Conservation (phyloP, 2,797 vertebrate species). For the Champsocephalus esox region DNA sequence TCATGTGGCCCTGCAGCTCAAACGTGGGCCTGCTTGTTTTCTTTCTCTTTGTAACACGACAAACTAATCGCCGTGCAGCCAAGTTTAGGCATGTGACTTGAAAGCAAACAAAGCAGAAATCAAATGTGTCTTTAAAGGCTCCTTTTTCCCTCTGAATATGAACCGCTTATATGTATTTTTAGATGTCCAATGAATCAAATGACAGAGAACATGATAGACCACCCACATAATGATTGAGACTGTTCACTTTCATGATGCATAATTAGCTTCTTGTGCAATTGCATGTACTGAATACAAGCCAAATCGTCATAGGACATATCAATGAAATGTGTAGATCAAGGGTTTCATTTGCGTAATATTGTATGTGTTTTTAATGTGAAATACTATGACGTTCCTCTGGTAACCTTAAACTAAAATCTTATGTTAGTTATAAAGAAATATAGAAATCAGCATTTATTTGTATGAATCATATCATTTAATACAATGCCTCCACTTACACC, state of each 20-base stretch:
- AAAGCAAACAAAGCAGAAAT: conserved; percentile 32
- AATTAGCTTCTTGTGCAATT: not conserved
- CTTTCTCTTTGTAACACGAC: conserved; percentile 34
- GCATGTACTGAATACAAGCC: not conserved
- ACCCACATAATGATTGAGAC: conserved; percentile 3
- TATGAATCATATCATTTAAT: not conserved
- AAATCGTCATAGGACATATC: not conserved
- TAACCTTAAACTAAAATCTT: not conserved
- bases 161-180: no score
- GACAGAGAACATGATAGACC: not conserved
- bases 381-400: not conserved
- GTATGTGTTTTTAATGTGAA: not conserved
- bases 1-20: conserved; percentile 65
- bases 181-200: no score
- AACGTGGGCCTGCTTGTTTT: conserved; percentile 51
- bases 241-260: not conserved
- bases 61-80: conserved; percentile 48
- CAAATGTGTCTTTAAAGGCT: conserved; percentile 4
- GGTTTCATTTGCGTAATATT: not conserved
- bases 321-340: not conserved
- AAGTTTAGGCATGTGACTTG: conserved; percentile 28
- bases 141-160: no score
- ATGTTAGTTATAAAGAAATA: not conserved
- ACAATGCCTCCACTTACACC: not conserved
- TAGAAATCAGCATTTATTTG: not conserved